These are phyloP conservation scores for Apocrypta bakeri DNA, from an alignment of 1,140 invertebrate species.

Conservation along the genomic window DNA sequence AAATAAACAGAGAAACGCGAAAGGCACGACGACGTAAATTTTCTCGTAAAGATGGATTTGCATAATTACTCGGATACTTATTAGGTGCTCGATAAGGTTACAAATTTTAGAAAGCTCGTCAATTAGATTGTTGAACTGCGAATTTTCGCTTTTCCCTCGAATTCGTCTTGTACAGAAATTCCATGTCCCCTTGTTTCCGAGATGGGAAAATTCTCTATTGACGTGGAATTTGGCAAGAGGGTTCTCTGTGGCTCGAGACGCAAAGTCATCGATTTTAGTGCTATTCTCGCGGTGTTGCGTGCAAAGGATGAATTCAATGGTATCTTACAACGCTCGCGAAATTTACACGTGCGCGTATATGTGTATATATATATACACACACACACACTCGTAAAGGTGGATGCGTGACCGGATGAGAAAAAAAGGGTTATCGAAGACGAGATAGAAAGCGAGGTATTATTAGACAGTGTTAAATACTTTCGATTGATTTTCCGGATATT, in stretches of 20 bases:
- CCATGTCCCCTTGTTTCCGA: neutral
- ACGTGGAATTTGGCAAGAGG: constrained; percentile 13
- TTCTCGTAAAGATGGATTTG: neutral
- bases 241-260: neutral
- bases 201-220: constrained; percentile 9
- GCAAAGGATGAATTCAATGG: neutral
- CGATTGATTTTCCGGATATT: neutral
- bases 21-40: neutral
- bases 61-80: neutral
- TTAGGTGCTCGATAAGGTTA: neutral
- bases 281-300: neutral
- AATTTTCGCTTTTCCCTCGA: neutral
- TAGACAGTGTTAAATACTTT: too few relatives aligned
- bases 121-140: neutral
- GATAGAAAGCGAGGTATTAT: neutral
- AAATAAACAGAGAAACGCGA: too few relatives aligned
- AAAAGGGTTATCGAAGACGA: neutral
- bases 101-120: neutral
- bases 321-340: too few relatives aligned
- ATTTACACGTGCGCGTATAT: too few relatives aligned
- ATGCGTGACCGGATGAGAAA: too few relatives aligned
- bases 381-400: too few relatives aligned
- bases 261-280: neutral
- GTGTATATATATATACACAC: too few relatives aligned
- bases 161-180: neutral